These are phyloP conservation scores for Aphidius gifuensis DNA, from an alignment of 1,140 invertebrate genomes.

Conservation along the genomic window DNA sequence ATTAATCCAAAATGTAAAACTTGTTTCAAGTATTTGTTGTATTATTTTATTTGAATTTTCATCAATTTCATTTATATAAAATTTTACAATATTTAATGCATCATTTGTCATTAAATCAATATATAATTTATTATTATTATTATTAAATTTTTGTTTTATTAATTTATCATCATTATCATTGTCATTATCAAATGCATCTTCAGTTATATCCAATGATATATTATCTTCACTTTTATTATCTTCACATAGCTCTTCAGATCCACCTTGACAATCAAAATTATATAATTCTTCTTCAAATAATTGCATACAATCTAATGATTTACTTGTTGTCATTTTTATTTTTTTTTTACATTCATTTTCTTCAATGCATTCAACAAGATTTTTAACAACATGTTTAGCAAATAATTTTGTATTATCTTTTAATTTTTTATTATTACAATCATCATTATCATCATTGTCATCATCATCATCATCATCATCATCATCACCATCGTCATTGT, in stretches of 20 bases:
- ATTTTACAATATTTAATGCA: slow-evolving; percentile 47
- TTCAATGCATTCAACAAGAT: slow-evolving; percentile 48
- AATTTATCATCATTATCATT: slow-evolving; percentile 28
- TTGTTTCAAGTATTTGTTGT: slow-evolving; percentile 44
- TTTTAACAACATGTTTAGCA: slow-evolving; percentile 47
- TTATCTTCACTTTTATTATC: slow-evolving; percentile 37
- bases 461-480: not conserved
- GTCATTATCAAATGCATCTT: slow-evolving; percentile 30
- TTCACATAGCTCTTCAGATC: slow-evolving; percentile 51
- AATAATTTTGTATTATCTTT: slow-evolving; percentile 41
- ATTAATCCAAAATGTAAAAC: slow-evolving; percentile 54
- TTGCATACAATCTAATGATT: slow-evolving; percentile 49
- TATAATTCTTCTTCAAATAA: slow-evolving; percentile 48
- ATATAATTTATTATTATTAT: slow-evolving; percentile 12
- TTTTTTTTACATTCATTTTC: slow-evolving; percentile 41
- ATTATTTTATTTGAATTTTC: slow-evolving; percentile 44
- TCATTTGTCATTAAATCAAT: slow-evolving; percentile 33
- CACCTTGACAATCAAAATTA: slow-evolving; percentile 55
- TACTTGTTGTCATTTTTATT: slow-evolving; percentile 50
- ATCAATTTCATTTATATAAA: slow-evolving; percentile 51
- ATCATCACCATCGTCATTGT: not conserved
- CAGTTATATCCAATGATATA: slow-evolving; percentile 29
- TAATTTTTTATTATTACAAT: slow-evolving; percentile 23
- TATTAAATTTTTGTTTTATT: slow-evolving; percentile 16
- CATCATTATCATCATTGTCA: not conserved